These are phyloP conservation scores for Chrysodeixis includens DNA, from an alignment of 2,888 invertebrate species.

Conservation along the genomic window DNA sequence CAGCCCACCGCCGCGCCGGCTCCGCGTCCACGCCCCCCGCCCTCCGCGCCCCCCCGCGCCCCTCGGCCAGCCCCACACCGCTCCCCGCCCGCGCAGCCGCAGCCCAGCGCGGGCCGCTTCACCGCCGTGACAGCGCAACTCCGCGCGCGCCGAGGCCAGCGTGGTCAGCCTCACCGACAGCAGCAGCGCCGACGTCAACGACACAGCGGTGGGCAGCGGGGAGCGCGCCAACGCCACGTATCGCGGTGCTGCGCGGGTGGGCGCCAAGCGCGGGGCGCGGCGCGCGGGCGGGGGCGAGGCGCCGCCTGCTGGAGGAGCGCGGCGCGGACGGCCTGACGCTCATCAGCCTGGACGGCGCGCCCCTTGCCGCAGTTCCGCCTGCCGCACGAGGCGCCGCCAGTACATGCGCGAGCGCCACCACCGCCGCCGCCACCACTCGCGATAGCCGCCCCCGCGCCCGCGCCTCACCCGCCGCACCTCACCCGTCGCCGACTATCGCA, in stretches of 20 bases:
- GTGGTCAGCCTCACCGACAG: background rate
- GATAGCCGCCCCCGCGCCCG: no score
- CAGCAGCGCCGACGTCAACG: background rate
- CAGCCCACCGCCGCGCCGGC: background rate
- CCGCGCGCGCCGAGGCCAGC: background rate
- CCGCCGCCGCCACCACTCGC: slow-evolving; percentile 23
- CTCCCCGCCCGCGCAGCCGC: no score
- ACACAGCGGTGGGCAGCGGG: slow-evolving; percentile 19
- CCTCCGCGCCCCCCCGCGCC: no score
- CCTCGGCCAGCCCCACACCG: no score
- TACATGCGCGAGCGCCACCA: slow-evolving; percentile 66
- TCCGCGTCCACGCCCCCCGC: no score
- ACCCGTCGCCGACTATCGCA: slow-evolving; percentile 17
- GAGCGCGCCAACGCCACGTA: slow-evolving; percentile 57
- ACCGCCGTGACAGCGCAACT: background rate
- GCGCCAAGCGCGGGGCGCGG: slow-evolving; percentile 31
- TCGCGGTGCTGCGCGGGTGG: slow-evolving; percentile 46
- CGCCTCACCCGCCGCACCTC: no score
- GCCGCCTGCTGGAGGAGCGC: slow-evolving; percentile 68
- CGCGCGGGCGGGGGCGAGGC: slow-evolving; percentile 49
- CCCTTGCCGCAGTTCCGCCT: slow-evolving; percentile 74
- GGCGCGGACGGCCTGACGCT: slow-evolving; percentile 64
- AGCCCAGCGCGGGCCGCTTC: background rate
- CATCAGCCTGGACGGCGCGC: slow-evolving; percentile 65
- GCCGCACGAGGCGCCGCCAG: slow-evolving; percentile 70